These are phyloP conservation scores for Goniozus legneri DNA, from an alignment of 1,140 invertebrate species.

Conservation along the genomic window DNA sequence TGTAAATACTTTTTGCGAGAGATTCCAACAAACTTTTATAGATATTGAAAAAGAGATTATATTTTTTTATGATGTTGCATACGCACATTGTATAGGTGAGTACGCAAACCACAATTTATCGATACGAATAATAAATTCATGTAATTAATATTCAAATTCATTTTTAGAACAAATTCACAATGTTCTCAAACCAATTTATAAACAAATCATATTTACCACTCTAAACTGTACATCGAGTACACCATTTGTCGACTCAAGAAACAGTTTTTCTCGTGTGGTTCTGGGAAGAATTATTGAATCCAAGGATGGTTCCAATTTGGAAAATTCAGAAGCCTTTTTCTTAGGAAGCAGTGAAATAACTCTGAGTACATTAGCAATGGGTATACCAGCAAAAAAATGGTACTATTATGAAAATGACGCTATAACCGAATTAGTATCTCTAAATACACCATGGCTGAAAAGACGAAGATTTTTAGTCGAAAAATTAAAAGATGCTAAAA, in stretches of 20 bases:
- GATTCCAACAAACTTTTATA: slow-evolving; percentile 40
- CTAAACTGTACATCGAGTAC: slow-evolving; percentile 45
- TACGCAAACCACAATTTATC: slow-evolving; percentile 2
- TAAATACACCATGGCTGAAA: slow-evolving; percentile 65
- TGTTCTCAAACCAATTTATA: slow-evolving; percentile 25
- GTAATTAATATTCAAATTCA: slow-evolving; percentile 5
- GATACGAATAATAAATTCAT: not conserved
- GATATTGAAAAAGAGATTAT: slow-evolving; percentile 54
- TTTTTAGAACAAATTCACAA: slow-evolving; percentile 34
- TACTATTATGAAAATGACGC: slow-evolving; percentile 49
- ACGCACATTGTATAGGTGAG: slow-evolving; percentile 64
- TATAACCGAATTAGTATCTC: slow-evolving; percentile 39
- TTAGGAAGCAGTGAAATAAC: slow-evolving; percentile 55
- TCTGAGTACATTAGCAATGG: slow-evolving; percentile 56
- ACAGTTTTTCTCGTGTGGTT: slow-evolving; percentile 14
- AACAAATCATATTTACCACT: slow-evolving; percentile 34
- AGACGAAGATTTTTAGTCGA: slow-evolving; percentile 80
- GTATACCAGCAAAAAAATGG: slow-evolving; percentile 54
- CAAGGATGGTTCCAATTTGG: slow-evolving; percentile 27
- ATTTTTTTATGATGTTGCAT: slow-evolving; percentile 73
- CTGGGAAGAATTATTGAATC: slow-evolving; percentile 44
- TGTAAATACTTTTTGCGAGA: slow-evolving; percentile 39
- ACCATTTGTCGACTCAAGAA: slow-evolving; percentile 26
- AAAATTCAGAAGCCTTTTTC: slow-evolving; percentile 57
- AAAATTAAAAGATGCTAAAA: slow-evolving; percentile 82